Evolutionary conservation across 2,888 invertebrate genomes (phyloP), one percentile per base, ranked within the genome.

Genomic region (Phalangium opilio): DNA sequence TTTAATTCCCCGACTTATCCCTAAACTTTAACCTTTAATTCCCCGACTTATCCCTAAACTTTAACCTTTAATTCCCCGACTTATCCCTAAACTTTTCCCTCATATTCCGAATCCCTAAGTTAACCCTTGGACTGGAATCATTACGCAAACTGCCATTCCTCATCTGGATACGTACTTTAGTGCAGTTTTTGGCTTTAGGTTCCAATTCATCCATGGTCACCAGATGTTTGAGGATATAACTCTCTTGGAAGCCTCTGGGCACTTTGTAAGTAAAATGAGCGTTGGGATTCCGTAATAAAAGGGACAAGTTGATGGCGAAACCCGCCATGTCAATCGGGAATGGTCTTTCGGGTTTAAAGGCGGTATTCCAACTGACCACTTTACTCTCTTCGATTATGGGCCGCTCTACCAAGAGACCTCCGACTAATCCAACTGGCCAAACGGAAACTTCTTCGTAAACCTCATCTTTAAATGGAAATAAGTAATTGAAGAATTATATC

Each of bases 301-400:
- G 67, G 15, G 78, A 76, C 18, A 84, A 68, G 63, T 85, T 86
- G 36, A 91, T 79, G 7, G 84, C 90, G 63, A 93, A 95, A 0
- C 89, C 93, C 1, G 96, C 96, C 96, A 98, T 98, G 62, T 98
- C 96, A 34, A 93, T 78, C 1, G 96, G 91, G 70, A 95, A 98
- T 0, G 84, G 81, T 51, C 96, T 72, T 58, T 86, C 60, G 3
- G 65, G 64, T 53, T 67, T 67, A 67, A 69, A 71, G 35, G 61
- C 50, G 0, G 90, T 83, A 60, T 83, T 81, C 86, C 90, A 96
- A 1, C 78, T 82, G 1, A 81, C 79, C 58, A 80, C 75, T 60
- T 70, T 73, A 34, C 73, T 75, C 2, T 70, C 69, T 62, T 77
- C 71, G 3, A 93, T 74, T 11, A 85, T 63, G 0, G 96, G 95